phyloP scores from a whole-genome alignment of 2,888 invertebrate genomes.

The Oconnorella tubifera region DNA sequence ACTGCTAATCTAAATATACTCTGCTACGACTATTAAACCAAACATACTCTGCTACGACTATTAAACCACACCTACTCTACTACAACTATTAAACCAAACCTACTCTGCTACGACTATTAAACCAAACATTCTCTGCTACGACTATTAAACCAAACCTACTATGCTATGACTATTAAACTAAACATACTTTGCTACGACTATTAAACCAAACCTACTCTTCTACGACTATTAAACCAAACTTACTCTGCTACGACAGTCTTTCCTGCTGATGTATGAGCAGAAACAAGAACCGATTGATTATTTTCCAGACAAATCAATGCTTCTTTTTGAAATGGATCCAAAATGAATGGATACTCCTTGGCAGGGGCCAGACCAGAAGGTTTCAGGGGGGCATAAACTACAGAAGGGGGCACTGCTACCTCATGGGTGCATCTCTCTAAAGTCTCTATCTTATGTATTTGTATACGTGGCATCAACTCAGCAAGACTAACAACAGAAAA shows the following conservation, averaged over 20 bases:
- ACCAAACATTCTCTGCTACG: too few species aligned
- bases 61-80: too few species aligned
- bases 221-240: too few species aligned
- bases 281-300: slow-evolving; percentile 94
- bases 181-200: too few species aligned
- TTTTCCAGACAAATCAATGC: slow-evolving; percentile 95
- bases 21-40: too few species aligned
- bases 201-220: too few species aligned
- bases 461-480: slow-evolving; percentile 74
- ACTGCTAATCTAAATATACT: too few species aligned
- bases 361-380: slow-evolving; percentile 64
- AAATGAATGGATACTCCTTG: slow-evolving; percentile 85
- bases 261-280: slow-evolving; percentile 98
- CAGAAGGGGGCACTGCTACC: slow-evolving; percentile 80
- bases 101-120: too few species aligned
- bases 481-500: slow-evolving; percentile 62
- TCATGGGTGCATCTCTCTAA: slow-evolving; percentile 93
- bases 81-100: too few species aligned
- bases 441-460: slow-evolving; percentile 82
- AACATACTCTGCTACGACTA: too few species aligned
- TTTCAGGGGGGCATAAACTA: slow-evolving; percentile 68
- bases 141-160: too few species aligned
- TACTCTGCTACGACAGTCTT: slow-evolving; percentile 97
- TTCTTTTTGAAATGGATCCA: slow-evolving; percentile 97
- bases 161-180: too few species aligned